Conservation (phyloP, 2,797 vertebrate genomes). For the Argentina silus region DNA sequence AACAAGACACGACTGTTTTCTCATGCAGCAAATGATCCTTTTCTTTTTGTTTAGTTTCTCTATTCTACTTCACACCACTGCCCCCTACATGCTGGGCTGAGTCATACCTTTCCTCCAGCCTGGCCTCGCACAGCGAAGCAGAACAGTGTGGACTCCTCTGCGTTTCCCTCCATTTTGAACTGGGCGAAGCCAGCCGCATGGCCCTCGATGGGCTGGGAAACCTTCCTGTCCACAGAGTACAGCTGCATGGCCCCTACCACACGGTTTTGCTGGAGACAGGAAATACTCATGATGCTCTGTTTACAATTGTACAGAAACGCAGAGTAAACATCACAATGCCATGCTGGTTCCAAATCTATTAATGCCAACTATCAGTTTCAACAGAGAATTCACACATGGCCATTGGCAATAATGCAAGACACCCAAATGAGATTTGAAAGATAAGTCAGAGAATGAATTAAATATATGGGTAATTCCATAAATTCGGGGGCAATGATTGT, state of each 20-base stretch:
- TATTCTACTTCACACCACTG: background rate
- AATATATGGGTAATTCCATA: too few species aligned
- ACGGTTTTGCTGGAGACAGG: constrained; percentile 90
- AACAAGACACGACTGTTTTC: background rate
- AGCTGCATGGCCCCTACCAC: constrained; percentile 99
- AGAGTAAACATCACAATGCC: too few species aligned
- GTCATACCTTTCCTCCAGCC: constrained; percentile 95
- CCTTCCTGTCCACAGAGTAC: constrained; percentile 98
- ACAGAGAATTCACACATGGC: too few species aligned
- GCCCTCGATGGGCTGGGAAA: constrained; percentile 98
- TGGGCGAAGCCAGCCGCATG: constrained; percentile 97
- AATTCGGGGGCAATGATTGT: too few species aligned
- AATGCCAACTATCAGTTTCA: too few species aligned
- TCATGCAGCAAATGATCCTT: background rate
- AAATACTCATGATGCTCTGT: background rate
- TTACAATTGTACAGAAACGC: too few species aligned
- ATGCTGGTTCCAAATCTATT: too few species aligned
- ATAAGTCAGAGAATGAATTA: too few species aligned
- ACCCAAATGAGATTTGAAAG: too few species aligned
- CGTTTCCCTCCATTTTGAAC: constrained; percentile 99
- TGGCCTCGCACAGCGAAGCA: constrained; percentile 98
- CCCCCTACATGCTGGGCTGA: too few species aligned
- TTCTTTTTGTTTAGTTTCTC: background rate
- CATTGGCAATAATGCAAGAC: too few species aligned
- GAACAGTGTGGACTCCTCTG: constrained; percentile 97